Percentiles rank a stretch among this genome's conserved stretches.
These are phyloP conservation scores for Cotesia typhae DNA, from an alignment of 1,140 invertebrate species.

Conservation along the genomic window DNA sequence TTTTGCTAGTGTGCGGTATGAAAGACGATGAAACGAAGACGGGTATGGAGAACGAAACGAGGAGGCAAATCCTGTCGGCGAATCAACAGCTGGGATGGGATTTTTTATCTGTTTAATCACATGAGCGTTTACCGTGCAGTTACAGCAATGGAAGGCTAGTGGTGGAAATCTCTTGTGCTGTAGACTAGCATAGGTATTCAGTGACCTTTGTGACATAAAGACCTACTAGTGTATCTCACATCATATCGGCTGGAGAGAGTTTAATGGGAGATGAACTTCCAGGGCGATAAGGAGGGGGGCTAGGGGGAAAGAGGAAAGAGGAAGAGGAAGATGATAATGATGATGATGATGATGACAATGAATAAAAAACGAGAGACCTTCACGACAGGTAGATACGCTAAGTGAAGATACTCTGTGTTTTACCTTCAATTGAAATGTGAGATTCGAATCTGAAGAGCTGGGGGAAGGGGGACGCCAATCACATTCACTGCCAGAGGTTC, in stretches of 20 bases:
- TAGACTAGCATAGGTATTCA: constrained; percentile 47
- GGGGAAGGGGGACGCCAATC: background rate
- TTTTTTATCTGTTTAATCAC: constrained; percentile 11
- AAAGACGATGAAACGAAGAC: constrained; percentile 9
- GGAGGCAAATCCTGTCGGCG: constrained; percentile 30
- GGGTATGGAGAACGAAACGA: constrained; percentile 20
- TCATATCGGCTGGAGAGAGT: background rate
- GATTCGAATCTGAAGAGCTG: constrained; percentile 5
- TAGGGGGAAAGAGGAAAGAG: background rate
- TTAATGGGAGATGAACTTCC: background rate
- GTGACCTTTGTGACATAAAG: constrained; percentile 65
- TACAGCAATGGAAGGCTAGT: background rate
- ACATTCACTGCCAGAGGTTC: constrained; percentile 25
- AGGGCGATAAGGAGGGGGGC: background rate
- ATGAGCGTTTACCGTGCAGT: background rate
- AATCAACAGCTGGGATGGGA: constrained; percentile 29
- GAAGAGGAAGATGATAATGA: background rate
- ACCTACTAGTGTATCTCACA: constrained; percentile 56
- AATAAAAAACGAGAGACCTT: constrained; percentile 30
- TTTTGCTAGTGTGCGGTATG: no score
- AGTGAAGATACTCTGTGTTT: background rate
- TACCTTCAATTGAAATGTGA: constrained; percentile 23
- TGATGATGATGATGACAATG: constrained; percentile 8
- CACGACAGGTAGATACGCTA: constrained; percentile 29
- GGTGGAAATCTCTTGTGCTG: background rate